Conservation (phyloP, 1,140 invertebrate species). For the Ips typographus region DNA sequence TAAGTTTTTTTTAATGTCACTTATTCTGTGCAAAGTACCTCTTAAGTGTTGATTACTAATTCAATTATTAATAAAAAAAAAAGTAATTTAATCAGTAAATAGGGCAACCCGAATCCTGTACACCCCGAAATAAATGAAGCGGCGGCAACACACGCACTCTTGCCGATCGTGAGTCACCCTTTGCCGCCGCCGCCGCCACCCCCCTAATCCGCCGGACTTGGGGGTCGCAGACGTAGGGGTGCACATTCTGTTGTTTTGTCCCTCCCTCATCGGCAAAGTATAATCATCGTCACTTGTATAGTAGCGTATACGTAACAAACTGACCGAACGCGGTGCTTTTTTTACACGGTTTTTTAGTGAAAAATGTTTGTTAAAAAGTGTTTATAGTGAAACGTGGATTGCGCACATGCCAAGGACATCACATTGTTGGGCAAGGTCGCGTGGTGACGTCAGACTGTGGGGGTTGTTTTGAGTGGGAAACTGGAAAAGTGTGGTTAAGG, state of each 20-base stretch:
- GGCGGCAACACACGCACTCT: conserved; percentile 15
- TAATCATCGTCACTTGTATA: conserved; percentile 39
- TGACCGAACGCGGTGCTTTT: background rate
- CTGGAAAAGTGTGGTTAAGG: no score
- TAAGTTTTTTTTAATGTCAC: no score
- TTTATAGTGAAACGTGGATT: background rate
- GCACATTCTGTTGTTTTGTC: conserved; percentile 20
- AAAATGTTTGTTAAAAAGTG: background rate
- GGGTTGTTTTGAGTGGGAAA: no score
- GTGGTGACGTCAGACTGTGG: background rate
- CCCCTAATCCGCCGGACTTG: conserved; percentile 18
- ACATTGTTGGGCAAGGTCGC: background rate
- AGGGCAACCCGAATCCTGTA: no score
- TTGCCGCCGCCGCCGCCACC: conserved; percentile 32
- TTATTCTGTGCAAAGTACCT: no score
- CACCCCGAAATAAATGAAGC: no score
- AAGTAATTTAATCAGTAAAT: no score
- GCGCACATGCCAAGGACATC: background rate
- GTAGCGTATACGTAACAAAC: background rate
- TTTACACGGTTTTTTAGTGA: background rate
- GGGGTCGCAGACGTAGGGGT: conserved; percentile 37
- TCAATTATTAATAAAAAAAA: no score
- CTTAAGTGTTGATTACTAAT: no score
- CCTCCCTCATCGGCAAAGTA: conserved; percentile 45
- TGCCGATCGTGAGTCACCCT: conserved; percentile 42